Base-by-base conservation (phyloP, 2,888 invertebrate species). In the Drosophila peninsularis region DNA sequence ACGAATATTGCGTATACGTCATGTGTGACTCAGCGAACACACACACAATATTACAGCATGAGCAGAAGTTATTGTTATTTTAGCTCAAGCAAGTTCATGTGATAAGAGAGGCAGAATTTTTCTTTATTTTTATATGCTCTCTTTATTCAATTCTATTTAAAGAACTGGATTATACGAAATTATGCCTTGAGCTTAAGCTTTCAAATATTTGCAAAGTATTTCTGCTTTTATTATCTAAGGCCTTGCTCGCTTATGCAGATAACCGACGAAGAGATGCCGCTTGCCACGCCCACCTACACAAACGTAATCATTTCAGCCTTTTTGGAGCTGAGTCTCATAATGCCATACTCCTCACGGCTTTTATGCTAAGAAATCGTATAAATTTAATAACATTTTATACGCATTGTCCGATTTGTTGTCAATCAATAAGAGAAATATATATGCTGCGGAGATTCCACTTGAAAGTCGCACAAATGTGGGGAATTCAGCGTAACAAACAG, bases 371-470 rank as follows among this genome's bases (percentile, higher is more conserved):
- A 52, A 55, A 44, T 45, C 42, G 42, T 32, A 19, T 14, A 39
- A 41, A 49, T 57, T 53, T 50, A 21, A 58, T 14, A 24, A 41
- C 37, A 62, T 47, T 32, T 45, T 14, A n/a, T 11, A 57, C 27
- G 27, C 60, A 55, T 54, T 66, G 45, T 21, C 24, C 52, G n/a
- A 14, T 27, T 54, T n/a, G 9, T 39, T 78, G 47, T 53, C 58
- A 73, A 67, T 75, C 78, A 78, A 78, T 63, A 56, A 36, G 9
- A 49, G n/a, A 44, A n/a, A 62, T 45, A 55, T 64, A 62, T 41
- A 55, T 53, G 27, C 44, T 32, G 42, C 53, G 27, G 39, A 55
- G 37, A 47, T 54, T 50, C 47, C 67, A 62, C 62, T 57, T 63
- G 24, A 78, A 63, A 57, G 62, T 53, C 24, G 19, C 34, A 37